Evolutionary conservation across 2,888 invertebrate species (phyloP).

Genomic region (Andrena fulva): DNA sequence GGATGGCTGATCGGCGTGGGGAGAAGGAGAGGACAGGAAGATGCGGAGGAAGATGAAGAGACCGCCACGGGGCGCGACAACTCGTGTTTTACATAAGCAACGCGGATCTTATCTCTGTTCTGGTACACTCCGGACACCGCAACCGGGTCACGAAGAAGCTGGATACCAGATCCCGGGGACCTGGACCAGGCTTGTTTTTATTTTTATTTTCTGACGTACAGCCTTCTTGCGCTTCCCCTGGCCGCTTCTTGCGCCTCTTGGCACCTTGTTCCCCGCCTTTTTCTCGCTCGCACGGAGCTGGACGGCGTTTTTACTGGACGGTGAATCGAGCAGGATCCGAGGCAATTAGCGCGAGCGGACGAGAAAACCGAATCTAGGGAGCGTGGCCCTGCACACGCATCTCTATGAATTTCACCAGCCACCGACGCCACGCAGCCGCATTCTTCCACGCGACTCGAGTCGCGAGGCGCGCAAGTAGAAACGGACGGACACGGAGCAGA

Average conservation of each 20-base stretch:
- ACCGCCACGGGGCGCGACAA: slow-evolving; percentile 73
- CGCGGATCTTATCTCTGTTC: slow-evolving; percentile 75
- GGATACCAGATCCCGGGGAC: slow-evolving; percentile 40
- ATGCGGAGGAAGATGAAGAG: slow-evolving; percentile 61
- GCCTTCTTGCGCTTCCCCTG: slow-evolving; percentile 4
- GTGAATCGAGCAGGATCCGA: not conserved
- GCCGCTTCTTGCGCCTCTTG: slow-evolving; percentile 13
- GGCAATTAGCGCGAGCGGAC: too few species aligned
- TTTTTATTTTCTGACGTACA: slow-evolving; percentile 27
- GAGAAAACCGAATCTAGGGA: too few species aligned
- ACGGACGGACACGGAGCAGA: too few species aligned
- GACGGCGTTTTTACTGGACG: not conserved
- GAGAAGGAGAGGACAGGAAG: slow-evolving; percentile 7
- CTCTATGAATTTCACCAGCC: slow-evolving; percentile 18
- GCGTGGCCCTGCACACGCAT: too few species aligned
- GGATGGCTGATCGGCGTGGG: not conserved
- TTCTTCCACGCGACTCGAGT: too few species aligned
- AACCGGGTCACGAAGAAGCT: slow-evolving; percentile 71
- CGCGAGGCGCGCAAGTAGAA: too few species aligned
- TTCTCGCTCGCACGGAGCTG: not conserved
- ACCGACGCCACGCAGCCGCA: too few species aligned
- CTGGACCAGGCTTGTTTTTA: slow-evolving; percentile 55
- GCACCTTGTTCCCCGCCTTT: slow-evolving; percentile 27
- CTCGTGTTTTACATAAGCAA: slow-evolving; percentile 78
- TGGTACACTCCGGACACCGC: slow-evolving; percentile 58